These are phyloP conservation scores for Mus caroli DNA, from an alignment of 2,797 vertebrate species.

Conservation along the genomic window DNA sequence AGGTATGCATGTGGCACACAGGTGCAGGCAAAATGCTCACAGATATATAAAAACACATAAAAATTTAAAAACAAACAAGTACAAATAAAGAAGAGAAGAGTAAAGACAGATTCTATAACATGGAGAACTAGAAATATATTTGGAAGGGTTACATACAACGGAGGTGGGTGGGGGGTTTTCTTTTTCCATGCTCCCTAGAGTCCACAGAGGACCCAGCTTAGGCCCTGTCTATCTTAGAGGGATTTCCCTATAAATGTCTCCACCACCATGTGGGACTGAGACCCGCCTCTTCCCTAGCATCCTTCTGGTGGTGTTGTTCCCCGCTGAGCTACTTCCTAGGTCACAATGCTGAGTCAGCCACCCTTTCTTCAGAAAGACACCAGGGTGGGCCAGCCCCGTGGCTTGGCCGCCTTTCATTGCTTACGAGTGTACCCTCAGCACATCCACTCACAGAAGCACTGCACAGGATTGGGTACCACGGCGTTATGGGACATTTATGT, in stretches of 20 bases:
- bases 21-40: background rate
- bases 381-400: background rate
- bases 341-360: conserved; percentile 60
- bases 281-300: conserved; percentile 23
- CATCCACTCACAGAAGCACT: background rate
- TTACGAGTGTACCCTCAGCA: background rate
- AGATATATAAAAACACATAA: background rate
- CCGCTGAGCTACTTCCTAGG: conserved; percentile 44
- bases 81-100: background rate
- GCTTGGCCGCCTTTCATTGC: conserved; percentile 26
- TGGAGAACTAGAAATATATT: background rate
- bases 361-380: conserved; percentile 3
- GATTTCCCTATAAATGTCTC: background rate
- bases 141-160: background rate
- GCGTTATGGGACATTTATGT: background rate
- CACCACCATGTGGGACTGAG: background rate
- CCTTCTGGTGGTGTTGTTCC: background rate
- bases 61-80: background rate
- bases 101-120: background rate
- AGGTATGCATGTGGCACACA: background rate
- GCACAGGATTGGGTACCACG: background rate
- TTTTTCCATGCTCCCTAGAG: background rate
- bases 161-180: background rate
- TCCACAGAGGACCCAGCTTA: background rate
- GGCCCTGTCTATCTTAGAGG: background rate